Percentiles rank a stretch among this genome's conserved stretches.
Conservation (phyloP, 2,797 vertebrate genomes). For the Stomatorhinus walkeri region DNA sequence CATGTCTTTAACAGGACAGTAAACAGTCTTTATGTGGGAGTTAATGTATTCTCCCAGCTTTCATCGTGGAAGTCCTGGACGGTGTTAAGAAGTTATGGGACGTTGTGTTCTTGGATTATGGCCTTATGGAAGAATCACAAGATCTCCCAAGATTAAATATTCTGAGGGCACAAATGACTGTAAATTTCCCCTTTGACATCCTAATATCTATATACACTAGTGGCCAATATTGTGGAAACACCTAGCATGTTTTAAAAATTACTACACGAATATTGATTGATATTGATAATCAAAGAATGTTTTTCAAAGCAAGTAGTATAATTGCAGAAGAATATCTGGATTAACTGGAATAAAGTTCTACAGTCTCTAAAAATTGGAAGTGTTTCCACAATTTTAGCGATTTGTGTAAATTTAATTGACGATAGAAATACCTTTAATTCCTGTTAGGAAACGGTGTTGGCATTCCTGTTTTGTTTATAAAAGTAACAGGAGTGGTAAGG, state of each 20-base stretch:
- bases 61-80: not conserved
- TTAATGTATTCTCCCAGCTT: not conserved
- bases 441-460: not conserved
- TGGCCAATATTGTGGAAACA: not conserved
- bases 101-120: not conserved
- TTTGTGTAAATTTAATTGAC: not conserved
- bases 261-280: not conserved
- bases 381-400: not conserved
- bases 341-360: not conserved
- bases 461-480: not conserved
- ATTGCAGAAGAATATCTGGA: not conserved
- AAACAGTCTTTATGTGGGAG: slow-evolving; percentile 28
- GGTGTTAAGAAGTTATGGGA: not conserved
- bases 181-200: not conserved
- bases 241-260: not conserved
- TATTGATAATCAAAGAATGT: not conserved
- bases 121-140: not conserved
- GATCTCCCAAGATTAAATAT: not conserved
- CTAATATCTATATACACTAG: not conserved
- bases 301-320: not conserved
- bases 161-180: not conserved
- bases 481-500: not conserved
- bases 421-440: not conserved
- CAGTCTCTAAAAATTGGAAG: not conserved
- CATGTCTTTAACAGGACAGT: slow-evolving; percentile 18